phyloP scores from a whole-genome alignment of 2,797 vertebrate species.

The Streptopelia turtur region DNA sequence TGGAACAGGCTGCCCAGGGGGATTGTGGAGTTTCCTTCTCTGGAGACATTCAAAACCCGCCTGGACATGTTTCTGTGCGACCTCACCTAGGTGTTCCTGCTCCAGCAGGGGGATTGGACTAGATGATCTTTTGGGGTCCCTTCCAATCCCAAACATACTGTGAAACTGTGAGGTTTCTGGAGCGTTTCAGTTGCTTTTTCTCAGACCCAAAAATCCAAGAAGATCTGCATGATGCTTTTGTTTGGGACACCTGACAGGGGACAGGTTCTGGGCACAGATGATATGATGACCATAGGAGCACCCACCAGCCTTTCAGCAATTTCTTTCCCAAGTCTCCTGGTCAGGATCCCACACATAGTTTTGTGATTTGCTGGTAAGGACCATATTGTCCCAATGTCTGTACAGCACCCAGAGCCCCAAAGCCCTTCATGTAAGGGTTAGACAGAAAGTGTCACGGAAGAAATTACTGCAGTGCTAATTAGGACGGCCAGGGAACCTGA shows the following conservation, averaged over 20 bases:
- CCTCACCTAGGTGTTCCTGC: too few species aligned
- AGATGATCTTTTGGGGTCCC: too few species aligned
- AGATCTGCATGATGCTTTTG: not conserved
- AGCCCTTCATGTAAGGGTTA: not conserved
- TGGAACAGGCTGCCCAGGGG: too few species aligned
- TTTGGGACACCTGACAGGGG: not conserved
- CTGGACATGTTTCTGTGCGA: too few species aligned
- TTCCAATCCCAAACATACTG: too few species aligned
- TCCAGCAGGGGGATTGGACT: too few species aligned
- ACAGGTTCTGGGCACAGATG: not conserved
- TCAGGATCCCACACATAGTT: accelerated
- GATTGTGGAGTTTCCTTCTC: too few species aligned
- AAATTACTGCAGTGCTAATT: accelerated
- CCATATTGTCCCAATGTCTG: not conserved
- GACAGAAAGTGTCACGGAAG: accelerated
- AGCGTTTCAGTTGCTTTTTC: not conserved
- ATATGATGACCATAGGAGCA: not conserved
- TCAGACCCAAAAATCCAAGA: not conserved
- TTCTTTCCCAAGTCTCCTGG: not conserved
- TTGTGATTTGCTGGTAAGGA: not conserved
- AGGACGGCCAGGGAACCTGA: not conserved
- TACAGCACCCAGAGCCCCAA: not conserved
- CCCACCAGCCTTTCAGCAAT: not conserved
- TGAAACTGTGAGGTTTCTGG: too few species aligned
- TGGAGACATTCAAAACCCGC: too few species aligned